phyloP scores from a whole-genome alignment of 53 echinoderm and acorn worm genomes.

The Antedon mediterranea region DNA sequence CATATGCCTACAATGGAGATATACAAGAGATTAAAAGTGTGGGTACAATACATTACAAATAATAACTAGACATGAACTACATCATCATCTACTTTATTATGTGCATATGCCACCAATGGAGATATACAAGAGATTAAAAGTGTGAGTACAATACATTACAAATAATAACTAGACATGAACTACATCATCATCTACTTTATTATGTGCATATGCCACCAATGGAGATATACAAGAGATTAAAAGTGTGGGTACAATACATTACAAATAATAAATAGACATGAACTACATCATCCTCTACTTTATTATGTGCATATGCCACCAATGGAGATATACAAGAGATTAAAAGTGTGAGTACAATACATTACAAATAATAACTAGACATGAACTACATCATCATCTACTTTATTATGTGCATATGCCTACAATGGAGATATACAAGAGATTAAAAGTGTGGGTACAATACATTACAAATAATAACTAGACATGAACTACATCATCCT shows the following conservation, averaged over 20 bases:
- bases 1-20: conserved; percentile 79
- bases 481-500: too few relatives aligned
- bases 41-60: too few relatives aligned
- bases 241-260: conserved; percentile 41
- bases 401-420: conserved; percentile 77
- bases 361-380: too few relatives aligned
- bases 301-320: conserved; percentile 81
- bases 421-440: conserved; percentile 64
- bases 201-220: conserved; percentile 79
- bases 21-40: conserved; percentile 55
- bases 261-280: too few relatives aligned
- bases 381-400: too few relatives aligned
- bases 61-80: too few relatives aligned
- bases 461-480: too few relatives aligned
- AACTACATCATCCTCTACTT: too few relatives aligned
- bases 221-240: conserved; percentile 61
- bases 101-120: conserved; percentile 79
- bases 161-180: too few relatives aligned
- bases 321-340: conserved; percentile 65
- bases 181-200: conserved; percentile 47
- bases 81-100: conserved; percentile 58
- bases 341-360: conserved; percentile 37
- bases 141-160: conserved; percentile 46
- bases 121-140: conserved; percentile 49
- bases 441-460: conserved; percentile 46